Evolutionary conservation across 2,113 vertebrate genomes (phyloP).

Genomic region (Sylvilagus bachmani): DNA sequence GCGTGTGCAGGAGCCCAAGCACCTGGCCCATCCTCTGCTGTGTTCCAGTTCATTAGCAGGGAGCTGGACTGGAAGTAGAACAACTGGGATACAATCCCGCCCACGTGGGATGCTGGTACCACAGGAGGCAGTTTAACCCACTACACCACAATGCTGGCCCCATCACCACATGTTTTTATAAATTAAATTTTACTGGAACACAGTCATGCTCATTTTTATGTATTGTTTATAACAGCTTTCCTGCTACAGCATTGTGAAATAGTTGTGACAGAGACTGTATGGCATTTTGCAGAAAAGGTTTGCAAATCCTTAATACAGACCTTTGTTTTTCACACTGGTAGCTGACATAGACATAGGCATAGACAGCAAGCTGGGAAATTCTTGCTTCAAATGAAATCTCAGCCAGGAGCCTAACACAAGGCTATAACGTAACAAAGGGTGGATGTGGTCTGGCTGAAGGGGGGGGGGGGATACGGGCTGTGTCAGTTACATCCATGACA

Average conservation of each 20-base stretch:
- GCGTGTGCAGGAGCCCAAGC: too few relatives aligned
- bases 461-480: background rate
- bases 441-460: too few relatives aligned
- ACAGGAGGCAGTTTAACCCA: too few relatives aligned
- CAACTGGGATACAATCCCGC: too few relatives aligned
- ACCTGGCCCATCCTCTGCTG: too few relatives aligned
- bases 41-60: too few relatives aligned
- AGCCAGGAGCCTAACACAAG: background rate
- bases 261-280: background rate
- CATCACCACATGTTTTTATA: background rate
- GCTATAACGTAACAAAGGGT: background rate
- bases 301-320: background rate
- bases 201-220: background rate
- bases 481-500: background rate
- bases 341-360: background rate
- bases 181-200: background rate
- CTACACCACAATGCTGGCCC: too few relatives aligned
- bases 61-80: too few relatives aligned
- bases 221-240: background rate
- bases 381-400: background rate
- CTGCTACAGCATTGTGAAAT: background rate
- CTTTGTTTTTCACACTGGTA: background rate
- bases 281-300: background rate
- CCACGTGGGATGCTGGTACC: too few relatives aligned
- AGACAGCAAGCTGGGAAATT: background rate